Conservation (phyloP, 1,140 invertebrate species). For the Pachyrhynchus sulphureomaculatus region DNA sequence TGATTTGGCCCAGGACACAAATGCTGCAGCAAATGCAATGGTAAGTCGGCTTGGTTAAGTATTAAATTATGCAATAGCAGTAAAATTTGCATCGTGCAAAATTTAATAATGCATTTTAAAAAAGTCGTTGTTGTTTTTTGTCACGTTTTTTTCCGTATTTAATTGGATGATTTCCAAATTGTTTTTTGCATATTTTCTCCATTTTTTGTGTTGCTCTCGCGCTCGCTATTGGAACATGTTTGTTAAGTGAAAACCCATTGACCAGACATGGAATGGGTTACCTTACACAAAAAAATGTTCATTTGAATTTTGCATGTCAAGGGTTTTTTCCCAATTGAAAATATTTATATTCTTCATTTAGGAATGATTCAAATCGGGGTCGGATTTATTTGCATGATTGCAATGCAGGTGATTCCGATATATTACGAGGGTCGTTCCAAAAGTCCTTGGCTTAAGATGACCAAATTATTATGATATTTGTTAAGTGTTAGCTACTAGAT, state of each 20-base stretch:
- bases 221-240: neutral
- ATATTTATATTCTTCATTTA: no score
- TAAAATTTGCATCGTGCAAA: constrained; percentile 27
- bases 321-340: no score
- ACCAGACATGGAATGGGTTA: neutral
- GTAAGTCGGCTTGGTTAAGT: constrained; percentile 20
- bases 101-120: constrained; percentile 28
- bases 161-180: constrained; percentile 20
- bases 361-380: no score
- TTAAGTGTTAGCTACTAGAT: no score
- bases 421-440: no score
- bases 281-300: neutral
- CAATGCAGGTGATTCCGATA: no score
- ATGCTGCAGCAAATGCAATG: constrained; percentile 13
- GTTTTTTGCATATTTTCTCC: constrained; percentile 24
- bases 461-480: no score
- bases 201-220: constrained; percentile 4
- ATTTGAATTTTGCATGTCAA: neutral
- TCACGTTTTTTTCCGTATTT: constrained; percentile 19
- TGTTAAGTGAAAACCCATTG: constrained; percentile 19
- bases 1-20: constrained; percentile 11
- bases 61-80: constrained; percentile 32
- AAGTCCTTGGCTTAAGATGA: no score
- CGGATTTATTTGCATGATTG: no score
- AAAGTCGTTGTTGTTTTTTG: constrained; percentile 19